phyloP scores from a whole-genome alignment of 2,888 invertebrate species.

The Cephalotes varians region DNA sequence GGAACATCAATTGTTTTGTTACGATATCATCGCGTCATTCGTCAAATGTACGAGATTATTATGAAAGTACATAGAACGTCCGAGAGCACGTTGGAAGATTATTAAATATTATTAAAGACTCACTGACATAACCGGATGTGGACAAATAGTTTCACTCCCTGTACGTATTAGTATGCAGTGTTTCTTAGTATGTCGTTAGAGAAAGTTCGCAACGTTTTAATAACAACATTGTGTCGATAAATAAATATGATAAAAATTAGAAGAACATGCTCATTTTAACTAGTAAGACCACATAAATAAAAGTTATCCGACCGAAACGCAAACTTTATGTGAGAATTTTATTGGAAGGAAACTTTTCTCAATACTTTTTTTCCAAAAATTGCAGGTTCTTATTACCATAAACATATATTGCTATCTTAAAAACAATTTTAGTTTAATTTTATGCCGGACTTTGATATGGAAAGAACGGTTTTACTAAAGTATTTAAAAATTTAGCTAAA shows the following conservation, averaged over 20 bases:
- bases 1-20: constrained; percentile 39
- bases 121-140: constrained; percentile 24
- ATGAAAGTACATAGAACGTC: not conserved
- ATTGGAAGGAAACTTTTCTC: not conserved
- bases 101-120: constrained; percentile 22
- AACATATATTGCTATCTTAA: not conserved
- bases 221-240: not conserved
- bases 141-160: constrained; percentile 44
- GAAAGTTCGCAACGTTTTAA: constrained; percentile 25
- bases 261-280: not conserved
- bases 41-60: constrained; percentile 23
- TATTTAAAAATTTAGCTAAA: no score
- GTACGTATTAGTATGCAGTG: not conserved
- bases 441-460: not conserved
- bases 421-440: not conserved
- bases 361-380: not conserved
- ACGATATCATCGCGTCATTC: constrained; percentile 34
- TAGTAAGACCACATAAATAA: not conserved
- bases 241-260: not conserved
- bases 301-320: not conserved
- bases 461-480: no score
- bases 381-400: not conserved
- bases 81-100: not conserved
- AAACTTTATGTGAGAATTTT: not conserved
- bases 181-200: not conserved